Conservation (phyloP, 2,797 vertebrate species). For the Coracias cyanogaster region DNA sequence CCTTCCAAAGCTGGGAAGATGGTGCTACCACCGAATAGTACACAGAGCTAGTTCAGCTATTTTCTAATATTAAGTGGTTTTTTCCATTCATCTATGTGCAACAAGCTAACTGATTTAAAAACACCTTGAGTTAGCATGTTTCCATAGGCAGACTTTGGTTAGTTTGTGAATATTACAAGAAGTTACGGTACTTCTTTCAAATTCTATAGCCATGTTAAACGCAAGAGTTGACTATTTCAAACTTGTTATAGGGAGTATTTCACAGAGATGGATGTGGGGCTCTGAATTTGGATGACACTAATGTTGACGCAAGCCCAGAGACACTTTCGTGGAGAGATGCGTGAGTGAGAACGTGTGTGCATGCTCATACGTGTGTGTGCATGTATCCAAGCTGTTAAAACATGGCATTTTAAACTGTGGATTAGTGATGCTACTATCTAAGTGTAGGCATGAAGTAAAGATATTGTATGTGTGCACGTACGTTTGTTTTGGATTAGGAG, state of each 20-base stretch:
- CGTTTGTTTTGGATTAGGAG: not conserved
- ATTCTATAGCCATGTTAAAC: not conserved
- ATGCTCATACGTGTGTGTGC: not conserved
- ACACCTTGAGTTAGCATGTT: not conserved
- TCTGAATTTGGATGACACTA: not conserved
- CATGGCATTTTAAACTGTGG: not conserved
- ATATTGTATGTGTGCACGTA: not conserved
- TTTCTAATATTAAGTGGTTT: not conserved
- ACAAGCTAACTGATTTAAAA: not conserved
- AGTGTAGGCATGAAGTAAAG: not conserved
- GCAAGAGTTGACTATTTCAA: not conserved
- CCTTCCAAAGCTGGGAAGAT: not conserved
- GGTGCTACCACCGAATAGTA: not conserved
- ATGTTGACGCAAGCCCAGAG: not conserved
- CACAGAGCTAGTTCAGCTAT: not conserved
- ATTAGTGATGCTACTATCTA: not conserved
- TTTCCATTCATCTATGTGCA: not conserved
- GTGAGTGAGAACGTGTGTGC: not conserved
- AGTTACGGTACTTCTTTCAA: not conserved
- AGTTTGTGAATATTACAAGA: not conserved
- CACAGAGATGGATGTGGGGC: not conserved
- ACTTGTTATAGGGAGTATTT: not conserved
- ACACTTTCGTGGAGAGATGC: fast-evolving
- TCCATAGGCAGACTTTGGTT: not conserved
- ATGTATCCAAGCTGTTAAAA: not conserved